Conservation (phyloP, 2,797 vertebrate genomes). For the Malurus splendens region DNA sequence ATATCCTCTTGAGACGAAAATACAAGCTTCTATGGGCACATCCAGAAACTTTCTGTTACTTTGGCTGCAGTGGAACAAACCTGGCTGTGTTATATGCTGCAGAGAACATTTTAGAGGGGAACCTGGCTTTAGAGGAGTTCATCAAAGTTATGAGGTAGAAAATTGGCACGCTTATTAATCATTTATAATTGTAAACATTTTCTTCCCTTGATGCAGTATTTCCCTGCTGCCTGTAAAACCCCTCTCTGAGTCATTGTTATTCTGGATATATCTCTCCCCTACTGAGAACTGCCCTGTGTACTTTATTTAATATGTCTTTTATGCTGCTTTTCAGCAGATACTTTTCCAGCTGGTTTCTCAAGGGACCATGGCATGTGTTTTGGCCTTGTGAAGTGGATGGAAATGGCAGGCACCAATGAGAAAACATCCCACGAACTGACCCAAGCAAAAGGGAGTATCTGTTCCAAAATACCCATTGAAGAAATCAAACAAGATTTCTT, state of each 20-base stretch:
- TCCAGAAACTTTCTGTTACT: not conserved
- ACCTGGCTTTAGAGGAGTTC: not conserved
- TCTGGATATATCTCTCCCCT: not conserved
- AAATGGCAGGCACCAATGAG: not conserved
- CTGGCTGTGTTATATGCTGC: not conserved
- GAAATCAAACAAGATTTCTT: not conserved
- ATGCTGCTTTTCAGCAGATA: not conserved
- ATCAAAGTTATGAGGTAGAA: not conserved
- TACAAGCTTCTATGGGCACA: accelerated
- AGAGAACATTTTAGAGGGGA: not conserved
- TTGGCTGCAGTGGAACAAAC: not conserved
- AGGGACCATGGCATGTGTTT: not conserved
- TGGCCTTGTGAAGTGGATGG: not conserved
- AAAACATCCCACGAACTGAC: not conserved
- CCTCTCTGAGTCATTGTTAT: not conserved
- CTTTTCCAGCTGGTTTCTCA: not conserved
- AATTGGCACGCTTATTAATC: not conserved
- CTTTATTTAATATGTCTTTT: not conserved
- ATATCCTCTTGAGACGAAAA: not conserved
- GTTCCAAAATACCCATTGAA: not conserved
- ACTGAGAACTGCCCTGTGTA: not conserved
- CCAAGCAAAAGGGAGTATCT: not conserved
- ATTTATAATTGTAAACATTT: not conserved
- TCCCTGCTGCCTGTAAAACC: not conserved
- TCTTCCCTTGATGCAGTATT: not conserved